Evolutionary conservation across 2,113 vertebrate genomes (phyloP).

Genomic region (Cyanistes caeruleus): DNA sequence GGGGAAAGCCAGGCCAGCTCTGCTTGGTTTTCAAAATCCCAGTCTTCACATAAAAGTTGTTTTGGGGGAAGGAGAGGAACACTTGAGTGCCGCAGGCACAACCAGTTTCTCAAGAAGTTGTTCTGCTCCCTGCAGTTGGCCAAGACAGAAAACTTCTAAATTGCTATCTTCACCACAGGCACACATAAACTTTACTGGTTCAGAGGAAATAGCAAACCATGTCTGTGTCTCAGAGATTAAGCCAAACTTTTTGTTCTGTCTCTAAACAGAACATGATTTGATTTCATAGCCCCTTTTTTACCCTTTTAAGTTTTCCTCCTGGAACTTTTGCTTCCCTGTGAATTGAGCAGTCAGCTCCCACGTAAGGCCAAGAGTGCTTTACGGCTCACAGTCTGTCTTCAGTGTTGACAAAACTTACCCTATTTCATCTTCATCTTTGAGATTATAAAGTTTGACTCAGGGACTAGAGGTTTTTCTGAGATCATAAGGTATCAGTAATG

Average conservation of each 20-base stretch:
- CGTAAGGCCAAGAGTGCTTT: not conserved
- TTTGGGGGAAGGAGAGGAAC: conserved; percentile 14
- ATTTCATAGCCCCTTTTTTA: not conserved
- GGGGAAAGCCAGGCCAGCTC: conserved; percentile 17
- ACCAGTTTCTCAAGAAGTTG: not conserved
- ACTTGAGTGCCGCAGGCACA: not conserved
- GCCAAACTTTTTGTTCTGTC: not conserved
- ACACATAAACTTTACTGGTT: not conserved
- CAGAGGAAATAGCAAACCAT: conserved; percentile 27
- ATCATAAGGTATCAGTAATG: not conserved
- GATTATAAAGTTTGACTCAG: not conserved
- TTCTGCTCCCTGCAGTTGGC: not conserved
- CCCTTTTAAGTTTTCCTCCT: not conserved
- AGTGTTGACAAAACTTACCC: not conserved
- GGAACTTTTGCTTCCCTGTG: not conserved
- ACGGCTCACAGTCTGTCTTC: not conserved
- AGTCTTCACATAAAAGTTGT: conserved; percentile 48
- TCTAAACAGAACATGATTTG: conserved; percentile 10
- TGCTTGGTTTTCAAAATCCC: conserved; percentile 35
- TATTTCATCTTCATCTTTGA: not conserved
- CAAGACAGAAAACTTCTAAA: not conserved
- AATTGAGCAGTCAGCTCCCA: not conserved
- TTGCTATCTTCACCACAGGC: not conserved
- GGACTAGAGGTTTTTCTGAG: not conserved
- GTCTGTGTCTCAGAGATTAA: not conserved